Evolutionary conservation across 1,140 invertebrate genomes (phyloP), one percentile per base, ranked within the genome.

Genomic region (Lordiphosa collinella): DNA sequence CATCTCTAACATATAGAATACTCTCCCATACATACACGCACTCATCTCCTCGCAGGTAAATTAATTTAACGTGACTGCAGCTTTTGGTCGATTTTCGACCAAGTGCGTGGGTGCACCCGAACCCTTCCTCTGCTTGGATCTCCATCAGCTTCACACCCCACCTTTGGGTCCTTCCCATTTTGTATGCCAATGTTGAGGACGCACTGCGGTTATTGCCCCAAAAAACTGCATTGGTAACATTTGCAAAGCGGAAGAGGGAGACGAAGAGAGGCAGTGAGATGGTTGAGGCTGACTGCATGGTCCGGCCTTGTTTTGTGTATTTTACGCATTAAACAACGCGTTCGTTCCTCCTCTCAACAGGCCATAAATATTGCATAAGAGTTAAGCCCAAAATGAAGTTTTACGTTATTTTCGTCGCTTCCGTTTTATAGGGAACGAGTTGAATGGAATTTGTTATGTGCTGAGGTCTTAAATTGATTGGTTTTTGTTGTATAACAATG

Each of bases 31-130:
- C 47, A 59, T 37, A 50, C 41, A 44, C 59, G 14, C 37, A 46
- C 57, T 48, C 63, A 40, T 29, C 53, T 36, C 6, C 41, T 37
- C 64, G 43, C 44, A 61, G 67, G 78, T 84, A 82, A 82, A 82
- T 82, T 82, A 82, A 82, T 82, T 82, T 82, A 82, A 82, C 78
- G 78, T 84, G 78, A 82, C 78, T 84, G 72, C 59, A 82, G 78
- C 73, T 76, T 67, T 76, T 76, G 78, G 76, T 76, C 76, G 76
- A 71, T 68, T 84, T 84, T 84, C 62, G 72, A 52, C 71, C 71
- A 82, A 72, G 71, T 67, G 67, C 66, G 65, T 69, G 58, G 54
- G 25, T 13, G 6, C 46, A 32, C 7, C 41, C 8, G 8, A 1
- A 29, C 13, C 35, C 10, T 12, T 37, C 18, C 38, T 4, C n/a